Percentiles rank a stretch among this genome's conserved stretches.
phyloP scores from a whole-genome alignment of 2,113 vertebrate genomes.

The Platanista minor region DNA sequence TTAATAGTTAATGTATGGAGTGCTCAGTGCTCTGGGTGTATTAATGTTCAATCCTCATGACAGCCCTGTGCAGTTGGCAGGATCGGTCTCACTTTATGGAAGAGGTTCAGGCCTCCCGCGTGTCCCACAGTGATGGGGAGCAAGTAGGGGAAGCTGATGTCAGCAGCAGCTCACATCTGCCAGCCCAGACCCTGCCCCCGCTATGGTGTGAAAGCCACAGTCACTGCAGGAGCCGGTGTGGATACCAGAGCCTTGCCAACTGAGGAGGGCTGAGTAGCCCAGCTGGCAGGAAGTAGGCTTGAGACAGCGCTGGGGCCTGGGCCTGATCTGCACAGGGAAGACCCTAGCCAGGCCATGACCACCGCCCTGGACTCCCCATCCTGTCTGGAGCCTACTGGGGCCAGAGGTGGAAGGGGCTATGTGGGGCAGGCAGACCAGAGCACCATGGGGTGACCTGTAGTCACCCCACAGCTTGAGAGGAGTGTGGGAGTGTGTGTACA shows the following conservation, averaged over 20 bases:
- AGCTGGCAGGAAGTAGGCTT: background rate
- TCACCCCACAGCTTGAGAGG: background rate
- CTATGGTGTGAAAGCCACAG: background rate
- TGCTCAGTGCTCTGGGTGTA: background rate
- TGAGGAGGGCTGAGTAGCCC: background rate
- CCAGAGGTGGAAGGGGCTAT: background rate
- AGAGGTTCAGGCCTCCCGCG: background rate
- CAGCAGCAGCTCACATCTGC: background rate
- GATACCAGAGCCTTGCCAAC: background rate
- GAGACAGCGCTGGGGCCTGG: background rate
- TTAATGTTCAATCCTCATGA: accelerated
- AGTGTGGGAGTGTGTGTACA: background rate
- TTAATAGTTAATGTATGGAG: accelerated
- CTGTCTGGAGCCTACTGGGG: background rate
- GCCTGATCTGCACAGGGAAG: background rate
- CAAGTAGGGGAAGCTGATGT: background rate
- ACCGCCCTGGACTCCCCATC: accelerated
- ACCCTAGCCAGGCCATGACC: background rate
- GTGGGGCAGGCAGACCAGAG: background rate
- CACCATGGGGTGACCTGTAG: background rate
- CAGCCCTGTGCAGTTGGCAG: background rate
- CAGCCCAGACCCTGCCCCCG: background rate
- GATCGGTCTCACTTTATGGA: background rate
- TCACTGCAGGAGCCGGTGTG: background rate
- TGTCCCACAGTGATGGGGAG: background rate